phyloP scores from a whole-genome alignment of 2,797 vertebrate species.

The Thamnophis elegans region DNA sequence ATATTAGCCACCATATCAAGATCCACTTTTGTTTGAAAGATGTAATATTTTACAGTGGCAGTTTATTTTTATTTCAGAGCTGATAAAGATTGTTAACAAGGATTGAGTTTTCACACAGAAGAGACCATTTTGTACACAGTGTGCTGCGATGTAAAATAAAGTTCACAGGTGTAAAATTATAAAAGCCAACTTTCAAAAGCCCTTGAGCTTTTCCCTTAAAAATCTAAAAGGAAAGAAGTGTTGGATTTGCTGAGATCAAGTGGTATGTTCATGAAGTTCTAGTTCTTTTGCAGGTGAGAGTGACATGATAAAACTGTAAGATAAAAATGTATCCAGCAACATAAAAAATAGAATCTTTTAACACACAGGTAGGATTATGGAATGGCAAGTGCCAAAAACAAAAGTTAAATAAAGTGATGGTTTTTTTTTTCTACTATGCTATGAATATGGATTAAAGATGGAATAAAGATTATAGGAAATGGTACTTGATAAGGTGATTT shows the following conservation, averaged over 20 bases:
- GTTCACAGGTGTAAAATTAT: neutral
- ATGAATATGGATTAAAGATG: neutral
- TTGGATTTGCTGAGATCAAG: conserved; percentile 37
- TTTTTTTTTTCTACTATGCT: neutral
- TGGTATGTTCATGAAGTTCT: conserved; percentile 3
- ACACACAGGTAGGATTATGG: neutral
- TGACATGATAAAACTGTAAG: neutral
- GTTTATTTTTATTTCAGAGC: neutral
- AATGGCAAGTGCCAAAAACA: neutral
- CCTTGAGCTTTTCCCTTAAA: neutral
- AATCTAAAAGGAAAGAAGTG: conserved; percentile 30
- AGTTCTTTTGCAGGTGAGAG: neutral
- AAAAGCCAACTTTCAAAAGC: conserved; percentile 16
- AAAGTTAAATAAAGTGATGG: neutral
- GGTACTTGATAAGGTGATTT: conserved; percentile 28
- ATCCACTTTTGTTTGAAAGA: neutral
- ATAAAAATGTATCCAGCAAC: conserved; percentile 13
- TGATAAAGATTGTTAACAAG: neutral
- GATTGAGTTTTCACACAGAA: neutral
- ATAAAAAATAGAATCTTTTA: conserved; percentile 24
- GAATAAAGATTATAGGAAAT: neutral
- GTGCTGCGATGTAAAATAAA: neutral
- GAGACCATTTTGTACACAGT: neutral
- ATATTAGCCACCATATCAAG: neutral
- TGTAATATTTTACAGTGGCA: conserved; percentile 18